Conservation (phyloP, 2,888 invertebrate genomes). For the Trachelus tabidus region DNA sequence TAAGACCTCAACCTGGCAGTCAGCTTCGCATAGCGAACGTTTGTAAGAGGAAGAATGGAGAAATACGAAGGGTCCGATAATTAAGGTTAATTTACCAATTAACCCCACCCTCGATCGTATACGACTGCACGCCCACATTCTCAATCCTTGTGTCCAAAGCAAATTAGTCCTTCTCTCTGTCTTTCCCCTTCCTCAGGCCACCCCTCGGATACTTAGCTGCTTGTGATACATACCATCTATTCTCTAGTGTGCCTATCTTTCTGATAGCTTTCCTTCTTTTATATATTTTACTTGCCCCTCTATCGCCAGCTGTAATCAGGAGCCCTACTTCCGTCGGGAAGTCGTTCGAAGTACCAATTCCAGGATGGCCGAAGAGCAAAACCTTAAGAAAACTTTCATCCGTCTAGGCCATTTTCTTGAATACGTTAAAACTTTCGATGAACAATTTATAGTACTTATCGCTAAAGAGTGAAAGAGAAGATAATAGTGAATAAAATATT, state of each 20-base stretch:
- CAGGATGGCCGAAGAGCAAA: neutral
- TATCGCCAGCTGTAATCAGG: neutral
- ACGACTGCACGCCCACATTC: neutral
- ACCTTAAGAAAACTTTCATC: neutral
- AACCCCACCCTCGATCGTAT: conserved; percentile 24
- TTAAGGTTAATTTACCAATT: conserved; percentile 42
- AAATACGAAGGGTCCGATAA: conserved; percentile 29
- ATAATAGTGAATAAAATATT: neutral
- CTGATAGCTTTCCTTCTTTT: neutral
- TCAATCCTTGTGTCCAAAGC: neutral
- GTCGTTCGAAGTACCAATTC: neutral
- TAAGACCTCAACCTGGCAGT: neutral
- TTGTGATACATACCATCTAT: neutral
- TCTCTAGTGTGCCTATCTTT: neutral
- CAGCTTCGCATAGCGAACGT: neutral
- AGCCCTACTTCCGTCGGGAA: neutral
- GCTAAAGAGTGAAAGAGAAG: neutral
- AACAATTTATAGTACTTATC: neutral
- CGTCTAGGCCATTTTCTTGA: neutral
- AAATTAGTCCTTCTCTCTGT: neutral
- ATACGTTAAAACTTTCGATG: neutral
- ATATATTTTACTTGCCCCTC: neutral
- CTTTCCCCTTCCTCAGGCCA: neutral
- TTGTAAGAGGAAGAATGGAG: conserved; percentile 1
- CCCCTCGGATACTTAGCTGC: neutral